Evolutionary conservation across 1,140 invertebrate species (phyloP).

Genomic region (Lanistes nyassanus): DNA sequence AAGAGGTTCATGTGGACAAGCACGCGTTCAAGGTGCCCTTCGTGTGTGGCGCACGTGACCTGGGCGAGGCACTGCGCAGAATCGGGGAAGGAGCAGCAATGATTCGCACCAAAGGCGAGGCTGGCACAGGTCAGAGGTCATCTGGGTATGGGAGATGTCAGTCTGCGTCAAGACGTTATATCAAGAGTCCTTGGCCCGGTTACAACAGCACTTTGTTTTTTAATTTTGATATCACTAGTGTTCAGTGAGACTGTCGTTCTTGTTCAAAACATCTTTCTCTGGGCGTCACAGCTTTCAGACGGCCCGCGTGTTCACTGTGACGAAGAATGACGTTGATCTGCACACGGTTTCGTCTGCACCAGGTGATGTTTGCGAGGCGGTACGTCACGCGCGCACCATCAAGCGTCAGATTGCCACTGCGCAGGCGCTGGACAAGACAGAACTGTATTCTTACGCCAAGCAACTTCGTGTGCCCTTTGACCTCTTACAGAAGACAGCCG

Average conservation of each 20-base stretch:
- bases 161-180: neutral
- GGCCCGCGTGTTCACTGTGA: too few species aligned
- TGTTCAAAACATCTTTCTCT: too few species aligned
- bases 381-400: conserved; percentile 56
- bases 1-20: conserved; percentile 61
- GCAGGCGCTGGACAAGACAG: conserved; percentile 47
- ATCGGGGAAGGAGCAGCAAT: conserved; percentile 61
- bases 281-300: too few species aligned
- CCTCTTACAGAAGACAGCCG: conserved; percentile 56
- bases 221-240: too few species aligned
- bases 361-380: conserved; percentile 61
- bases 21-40: conserved; percentile 58
- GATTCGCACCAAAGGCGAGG: conserved; percentile 62
- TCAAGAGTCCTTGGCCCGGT: neutral
- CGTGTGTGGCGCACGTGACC: conserved; percentile 57
- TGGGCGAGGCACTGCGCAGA: conserved; percentile 56
- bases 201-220: too few species aligned
- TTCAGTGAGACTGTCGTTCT: too few species aligned
- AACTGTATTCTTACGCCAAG: conserved; percentile 56
- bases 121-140: conserved; percentile 54
- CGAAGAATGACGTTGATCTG: too few species aligned
- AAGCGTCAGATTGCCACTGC: conserved; percentile 53
- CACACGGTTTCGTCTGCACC: neutral
- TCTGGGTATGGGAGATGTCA: neutral
- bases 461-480: conserved; percentile 53